Base-by-base conservation (phyloP, 2,888 invertebrate species). In the Prosapia bicincta region DNA sequence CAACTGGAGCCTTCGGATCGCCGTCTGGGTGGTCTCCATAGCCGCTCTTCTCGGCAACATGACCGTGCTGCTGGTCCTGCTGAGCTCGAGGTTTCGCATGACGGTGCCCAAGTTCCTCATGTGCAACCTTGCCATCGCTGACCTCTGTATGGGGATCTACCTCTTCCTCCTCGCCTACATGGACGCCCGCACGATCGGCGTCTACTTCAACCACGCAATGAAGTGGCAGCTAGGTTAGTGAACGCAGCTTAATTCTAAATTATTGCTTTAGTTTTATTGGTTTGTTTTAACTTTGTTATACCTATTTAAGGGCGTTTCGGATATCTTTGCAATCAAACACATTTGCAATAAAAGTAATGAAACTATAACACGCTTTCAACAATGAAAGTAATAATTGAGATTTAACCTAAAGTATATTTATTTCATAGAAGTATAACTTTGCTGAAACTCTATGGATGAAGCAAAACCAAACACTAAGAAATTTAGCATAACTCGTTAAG, bases 61-160 rank as follows among this genome's bases (percentile, higher is more conserved):
- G 26, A 88, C 89, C n/a, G 90, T 91, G 0, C 86, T 90, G 38
- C 85, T 90, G 26, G 89, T 91, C 3, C 87, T 90, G 26, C 81
- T 86, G 74, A 85, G 86, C 20, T 86, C 86, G 10, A 85, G 86
- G 76, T 87, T 86, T 78, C 84, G 86, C 5, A 84, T 87, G 81
- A 86, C 87, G 1, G 88, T 87, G 24, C 86, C 87, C 78, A 86
- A 86, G 81, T 90, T 91, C 81, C 87, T 91, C 71, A 91, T 91
- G 88, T 89, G 90, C 81, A 91, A 91, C 82, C 84, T 92, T 79
- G 90, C 91, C 0, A 85, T 89, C 66, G 91, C 91, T n/a, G 91
- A 91, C 83, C 85, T 91, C 76, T 88, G 89, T 81, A 91, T 91
- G 86, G 91, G 90, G 0, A 82, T 89, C 13, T 91, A 92, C 83